phyloP scores from a whole-genome alignment of 2,888 invertebrate species.

The Nebria brevicollis region DNA sequence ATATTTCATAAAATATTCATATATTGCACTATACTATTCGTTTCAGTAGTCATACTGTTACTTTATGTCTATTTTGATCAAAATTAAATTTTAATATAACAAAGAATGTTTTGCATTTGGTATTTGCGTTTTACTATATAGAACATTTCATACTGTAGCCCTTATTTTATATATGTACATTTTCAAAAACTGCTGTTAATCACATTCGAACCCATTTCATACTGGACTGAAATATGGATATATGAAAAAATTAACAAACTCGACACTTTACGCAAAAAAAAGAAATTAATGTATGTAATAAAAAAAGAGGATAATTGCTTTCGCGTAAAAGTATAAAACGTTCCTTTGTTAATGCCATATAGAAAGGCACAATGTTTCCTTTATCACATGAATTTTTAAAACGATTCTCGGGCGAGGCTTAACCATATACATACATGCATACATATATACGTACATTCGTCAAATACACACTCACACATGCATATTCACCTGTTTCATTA shows the following conservation, averaged over 20 bases:
- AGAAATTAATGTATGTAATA: background rate
- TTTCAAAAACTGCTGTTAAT: background rate
- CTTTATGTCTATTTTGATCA: too few relatives aligned
- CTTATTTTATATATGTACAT: background rate
- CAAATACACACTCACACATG: background rate
- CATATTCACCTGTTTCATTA: background rate
- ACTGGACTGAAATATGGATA: background rate
- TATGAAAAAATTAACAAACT: background rate
- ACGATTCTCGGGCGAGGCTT: background rate
- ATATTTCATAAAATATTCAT: slow-evolving; percentile 40
- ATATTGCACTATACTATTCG: background rate
- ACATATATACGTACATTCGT: background rate
- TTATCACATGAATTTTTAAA: background rate
- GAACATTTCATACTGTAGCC: too few relatives aligned
- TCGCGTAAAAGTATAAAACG: background rate
- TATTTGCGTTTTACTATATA: too few relatives aligned
- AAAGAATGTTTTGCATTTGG: too few relatives aligned
- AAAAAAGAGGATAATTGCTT: background rate
- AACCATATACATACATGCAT: background rate
- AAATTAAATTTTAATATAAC: too few relatives aligned
- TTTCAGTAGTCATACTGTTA: too few relatives aligned
- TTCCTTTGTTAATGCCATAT: background rate
- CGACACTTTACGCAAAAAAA: background rate
- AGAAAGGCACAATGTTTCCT: background rate
- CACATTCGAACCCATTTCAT: background rate